Evolutionary conservation across 1,140 invertebrate genomes (phyloP), one percentile per base, ranked within the genome.

Genomic region (Colletes gigas): DNA sequence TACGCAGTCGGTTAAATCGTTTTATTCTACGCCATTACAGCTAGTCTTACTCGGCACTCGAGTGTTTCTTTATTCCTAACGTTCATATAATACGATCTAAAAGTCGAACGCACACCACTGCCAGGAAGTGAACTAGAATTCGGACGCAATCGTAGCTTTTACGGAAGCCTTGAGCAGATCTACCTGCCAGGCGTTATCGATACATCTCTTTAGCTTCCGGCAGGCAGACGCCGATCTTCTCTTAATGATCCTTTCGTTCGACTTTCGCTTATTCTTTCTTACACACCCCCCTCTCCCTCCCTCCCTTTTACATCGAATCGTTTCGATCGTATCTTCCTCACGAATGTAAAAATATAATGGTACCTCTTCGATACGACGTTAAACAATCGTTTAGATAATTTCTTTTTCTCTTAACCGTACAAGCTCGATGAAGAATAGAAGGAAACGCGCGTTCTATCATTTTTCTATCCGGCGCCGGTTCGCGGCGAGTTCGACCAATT

Each of bases 111-210:
- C 78, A 60, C 84, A 78, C 74, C 82, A 78, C 21, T 71, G 74
- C 86, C 84, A 83, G 78, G 73, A 87, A 76, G 4, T 81, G 50
- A 71, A 59, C 78, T 62, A 62, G 54, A 54, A 68, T 41, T 83
- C 82, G 85, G 85, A 87, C 84, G 85, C 84, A 87, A 87, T 86
- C 57, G 72, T 71, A 86, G 81, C 63, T 86, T 81, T 83, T 81
- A 65, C 81, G 72, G 74, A 86, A 86, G 81, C 78, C 82, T 83
- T 83, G 78, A 86, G 73, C 76, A 87, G 69, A 83, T 73, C 84
- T 77, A 50, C 63, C 80, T 62, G 71, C 59, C 60, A 47, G 50
- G 50, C 55, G 39, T 44, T 55, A 4, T 19, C 17, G 10, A 68
- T 55, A 67, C n/a, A 19, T 57, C 14, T 54, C n/a, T 52, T 3